Evolutionary conservation across 2,888 invertebrate species (phyloP).

Genomic region (Electrophaes corylata): DNA sequence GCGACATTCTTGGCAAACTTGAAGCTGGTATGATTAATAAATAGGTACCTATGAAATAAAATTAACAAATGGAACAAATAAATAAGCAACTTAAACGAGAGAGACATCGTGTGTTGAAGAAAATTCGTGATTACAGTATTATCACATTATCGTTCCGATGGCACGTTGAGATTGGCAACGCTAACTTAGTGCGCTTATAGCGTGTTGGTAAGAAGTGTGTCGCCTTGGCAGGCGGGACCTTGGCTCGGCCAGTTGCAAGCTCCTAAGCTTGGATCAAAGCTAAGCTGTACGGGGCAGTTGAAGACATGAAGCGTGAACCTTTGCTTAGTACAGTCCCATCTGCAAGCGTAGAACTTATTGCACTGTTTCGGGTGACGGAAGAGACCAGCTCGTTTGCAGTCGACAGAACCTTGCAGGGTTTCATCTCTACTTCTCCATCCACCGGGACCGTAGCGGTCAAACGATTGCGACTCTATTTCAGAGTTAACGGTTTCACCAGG

Average conservation of each 20-base stretch:
- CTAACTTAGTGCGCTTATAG: slow-evolving; percentile 54
- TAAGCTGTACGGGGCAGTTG: slow-evolving; percentile 91
- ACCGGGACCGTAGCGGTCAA: slow-evolving; percentile 86
- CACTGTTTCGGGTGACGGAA: slow-evolving; percentile 90
- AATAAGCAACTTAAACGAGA: slow-evolving; percentile 69
- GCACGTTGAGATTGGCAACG: slow-evolving; percentile 65
- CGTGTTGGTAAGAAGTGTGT: slow-evolving; percentile 86
- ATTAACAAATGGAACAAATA: slow-evolving; percentile 79
- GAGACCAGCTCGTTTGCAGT: slow-evolving; percentile 85
- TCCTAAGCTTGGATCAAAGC: slow-evolving; percentile 89
- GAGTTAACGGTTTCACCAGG: slow-evolving; percentile 51
- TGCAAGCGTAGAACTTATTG: slow-evolving; percentile 92
- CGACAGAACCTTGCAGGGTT: slow-evolving; percentile 84
- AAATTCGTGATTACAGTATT: slow-evolving; percentile 66
- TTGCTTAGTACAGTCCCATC: slow-evolving; percentile 91
- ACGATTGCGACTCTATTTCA: slow-evolving; percentile 70
- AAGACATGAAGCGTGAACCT: slow-evolving; percentile 90
- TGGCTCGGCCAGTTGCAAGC: slow-evolving; percentile 94
- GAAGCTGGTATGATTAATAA: slow-evolving; percentile 69
- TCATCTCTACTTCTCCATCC: slow-evolving; percentile 85
- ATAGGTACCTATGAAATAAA: slow-evolving; percentile 80
- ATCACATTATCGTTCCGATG: slow-evolving; percentile 79
- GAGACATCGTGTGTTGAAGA: slow-evolving; percentile 53
- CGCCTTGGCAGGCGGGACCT: slow-evolving; percentile 90
- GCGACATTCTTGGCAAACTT: slow-evolving; percentile 61